Evolutionary conservation across 2,797 vertebrate genomes (phyloP), one percentile per base, ranked within the genome.

Genomic region (Enteromius argenteus): DNA sequence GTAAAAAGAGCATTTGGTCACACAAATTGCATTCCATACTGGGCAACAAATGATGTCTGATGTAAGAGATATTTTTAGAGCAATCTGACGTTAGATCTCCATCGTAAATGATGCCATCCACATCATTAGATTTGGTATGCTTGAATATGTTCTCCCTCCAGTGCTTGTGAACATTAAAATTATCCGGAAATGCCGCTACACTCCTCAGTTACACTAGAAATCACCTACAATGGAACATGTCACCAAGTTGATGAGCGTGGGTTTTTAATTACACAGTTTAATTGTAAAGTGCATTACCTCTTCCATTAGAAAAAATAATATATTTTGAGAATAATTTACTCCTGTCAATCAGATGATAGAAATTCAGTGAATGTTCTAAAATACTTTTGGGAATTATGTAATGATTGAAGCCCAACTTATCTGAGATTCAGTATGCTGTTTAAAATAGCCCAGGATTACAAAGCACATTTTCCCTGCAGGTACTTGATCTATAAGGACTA

Each of bases 21-120:
- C 32, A 80, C 39, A 69, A 83, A 89, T 87, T 60, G 78, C 87
- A 88, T 58, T 62, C 89, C 88, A 71, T 60, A 60, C 68, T 21
- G 44, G 9, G 42, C 66, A 60, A 32, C 79, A 75, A 79, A 82
- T 27, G 46, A 35, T 71, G 46, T 49, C 51, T 30, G 53, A 74
- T 74, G 19, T 8, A 1, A 44, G 10, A 39, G 88, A 85, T 94
- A 93, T 94, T 92, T 94, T 93, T 93, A 94, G 92, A 92, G 35
- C 68, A 0, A 42, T 51, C 82, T 84, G 72, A 44, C 30, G 46
- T 11, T 88, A 23, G 60, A 86, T 90, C 90, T 91, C 86, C 6
- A 6, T 89, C 80, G 89, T 49, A 58, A 58, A 87, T 84, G 85
- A 92, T 91, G 88, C 88, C 53, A 82, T 88, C 56, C 35, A 89